Evolutionary conservation across 2,113 vertebrate species (phyloP), one percentile per base, ranked within the genome.

Genomic region (Oryzias woworae): DNA sequence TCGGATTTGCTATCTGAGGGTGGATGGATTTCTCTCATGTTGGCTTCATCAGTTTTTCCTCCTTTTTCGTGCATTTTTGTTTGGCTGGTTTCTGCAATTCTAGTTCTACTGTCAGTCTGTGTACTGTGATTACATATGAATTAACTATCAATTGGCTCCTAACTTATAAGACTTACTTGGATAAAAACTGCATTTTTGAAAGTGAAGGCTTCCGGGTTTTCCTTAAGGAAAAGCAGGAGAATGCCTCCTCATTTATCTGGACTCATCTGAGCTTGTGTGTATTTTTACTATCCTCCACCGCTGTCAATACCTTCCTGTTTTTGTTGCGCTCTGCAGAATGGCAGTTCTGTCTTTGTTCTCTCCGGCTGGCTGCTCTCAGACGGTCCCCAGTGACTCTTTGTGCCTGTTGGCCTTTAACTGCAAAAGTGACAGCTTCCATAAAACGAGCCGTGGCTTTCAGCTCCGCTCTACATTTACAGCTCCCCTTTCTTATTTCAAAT

Each of bases 371-470:
- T 73, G 69, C 26, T 72, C 69, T 56, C 49, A 47, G 58, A 16
- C 23, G 0, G 28, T 71, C 59, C 57, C 58, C 56, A 23, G 58
- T 69, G 69, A n/a, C 23, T 4, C 52, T 44, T 51, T 56, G 7
- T 61, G 62, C 59, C 83, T 45, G 28, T 23, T 75, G 79, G 79
- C 80, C 82, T 89, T 88, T 80, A 78, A 78, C 58, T 15, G 45
- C 53, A 67, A 2, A n/a, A 48, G 60, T 80, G 82, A 87, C 81
- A 62, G 80, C 72, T 46, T 53, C 54, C 23, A 5, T 46, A 46
- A 73, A 85, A 87, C 78, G 79, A 87, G 78, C 67, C 45, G 48
- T n/a, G 58, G 64, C 50, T 69, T 46, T 48, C 28, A 18, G 18
- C 41, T 52, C 12, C 5, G 20, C 45, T 31, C 61, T 71, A 54